Evolutionary conservation across 1,140 invertebrate genomes (phyloP).

Genomic region (Zaprionus ornatus): DNA sequence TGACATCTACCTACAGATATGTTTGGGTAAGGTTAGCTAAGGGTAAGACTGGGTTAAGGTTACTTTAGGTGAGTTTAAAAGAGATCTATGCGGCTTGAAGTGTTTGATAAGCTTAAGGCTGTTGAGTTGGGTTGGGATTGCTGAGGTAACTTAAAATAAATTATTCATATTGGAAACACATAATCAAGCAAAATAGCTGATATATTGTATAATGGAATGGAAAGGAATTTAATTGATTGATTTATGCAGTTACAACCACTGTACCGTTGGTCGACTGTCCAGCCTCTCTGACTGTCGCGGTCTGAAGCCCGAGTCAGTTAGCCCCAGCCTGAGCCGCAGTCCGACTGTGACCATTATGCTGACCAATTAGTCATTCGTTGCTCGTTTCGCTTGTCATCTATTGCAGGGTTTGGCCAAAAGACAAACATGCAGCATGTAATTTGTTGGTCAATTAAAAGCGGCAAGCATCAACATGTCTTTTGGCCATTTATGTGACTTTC

Average conservation of each 20-base stretch:
- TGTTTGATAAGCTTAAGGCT: neutral
- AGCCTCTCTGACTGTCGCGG: constrained; percentile 14
- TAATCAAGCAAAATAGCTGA: too few relatives aligned
- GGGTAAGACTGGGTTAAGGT: too few relatives aligned
- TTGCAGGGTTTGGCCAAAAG: constrained; percentile 65
- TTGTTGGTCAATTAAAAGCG: constrained; percentile 81
- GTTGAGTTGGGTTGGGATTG: neutral
- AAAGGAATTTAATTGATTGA: neutral
- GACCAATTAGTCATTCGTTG: constrained; percentile 77
- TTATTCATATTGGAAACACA: too few relatives aligned
- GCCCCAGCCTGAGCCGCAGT: constrained; percentile 2
- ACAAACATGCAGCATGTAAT: constrained; percentile 72
- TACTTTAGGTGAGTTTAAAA: neutral
- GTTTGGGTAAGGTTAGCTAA: neutral
- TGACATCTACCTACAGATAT: too few relatives aligned
- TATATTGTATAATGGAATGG: too few relatives aligned
- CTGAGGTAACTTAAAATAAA: neutral
- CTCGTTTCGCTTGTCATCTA: constrained; percentile 75
- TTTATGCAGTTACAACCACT: constrained; percentile 5
- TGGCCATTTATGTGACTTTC: constrained; percentile 67
- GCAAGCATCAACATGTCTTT: constrained; percentile 59
- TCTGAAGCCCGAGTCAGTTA: neutral
- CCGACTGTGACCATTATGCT: constrained; percentile 71
- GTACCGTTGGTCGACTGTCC: constrained; percentile 22
- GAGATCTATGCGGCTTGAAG: too few relatives aligned